Evolutionary conservation across 2,113 vertebrate species (phyloP).

Genomic region (Aegotheles bennettii): DNA sequence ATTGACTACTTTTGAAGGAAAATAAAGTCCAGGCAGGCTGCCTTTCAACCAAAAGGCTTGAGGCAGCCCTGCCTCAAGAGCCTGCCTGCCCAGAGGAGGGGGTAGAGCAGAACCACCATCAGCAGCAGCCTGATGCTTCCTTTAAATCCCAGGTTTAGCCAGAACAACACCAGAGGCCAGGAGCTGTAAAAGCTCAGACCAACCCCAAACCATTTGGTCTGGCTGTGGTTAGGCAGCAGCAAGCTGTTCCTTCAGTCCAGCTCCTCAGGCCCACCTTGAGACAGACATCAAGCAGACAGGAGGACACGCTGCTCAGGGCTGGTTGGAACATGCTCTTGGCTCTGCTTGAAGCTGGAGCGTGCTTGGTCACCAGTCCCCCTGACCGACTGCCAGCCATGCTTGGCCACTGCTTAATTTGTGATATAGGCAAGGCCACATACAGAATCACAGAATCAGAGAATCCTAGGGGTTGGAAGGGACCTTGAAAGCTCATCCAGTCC

Average conservation of each 20-base stretch:
- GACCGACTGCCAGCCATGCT: background rate
- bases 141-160: background rate
- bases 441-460: too few species aligned
- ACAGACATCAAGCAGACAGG: background rate
- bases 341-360: background rate
- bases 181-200: background rate
- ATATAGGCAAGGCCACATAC: background rate
- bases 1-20: background rate
- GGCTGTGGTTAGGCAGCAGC: rapidly evolving
- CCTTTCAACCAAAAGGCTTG: background rate
- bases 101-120: background rate
- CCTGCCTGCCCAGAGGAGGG: background rate
- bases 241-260: background rate
- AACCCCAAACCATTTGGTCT: rapidly evolving
- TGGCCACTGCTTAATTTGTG: background rate
- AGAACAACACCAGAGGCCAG: background rate
- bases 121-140: rapidly evolving
- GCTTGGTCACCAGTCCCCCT: background rate
- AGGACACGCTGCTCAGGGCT: background rate
- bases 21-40: background rate
- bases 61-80: background rate
- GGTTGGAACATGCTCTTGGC: background rate
- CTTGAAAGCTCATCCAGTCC: too few species aligned
- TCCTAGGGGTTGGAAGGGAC: too few species aligned
- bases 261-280: background rate